Evolutionary conservation across 37 sponge, comb jelly and placozoan genomes (phyloP).

Genomic region (Amphimedon queenslandica): DNA sequence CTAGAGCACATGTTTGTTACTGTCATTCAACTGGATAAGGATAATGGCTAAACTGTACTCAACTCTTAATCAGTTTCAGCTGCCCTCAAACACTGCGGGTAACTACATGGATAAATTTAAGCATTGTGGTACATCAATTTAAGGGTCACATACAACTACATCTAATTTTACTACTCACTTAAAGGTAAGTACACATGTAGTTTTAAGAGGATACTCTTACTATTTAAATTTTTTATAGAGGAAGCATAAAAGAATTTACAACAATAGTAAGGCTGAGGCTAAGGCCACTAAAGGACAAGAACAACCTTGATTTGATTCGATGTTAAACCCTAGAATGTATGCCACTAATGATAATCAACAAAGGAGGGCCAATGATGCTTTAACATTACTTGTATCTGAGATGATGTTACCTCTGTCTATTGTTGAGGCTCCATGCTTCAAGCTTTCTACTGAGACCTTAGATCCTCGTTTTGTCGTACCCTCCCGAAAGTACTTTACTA

Average conservation of each 20-base stretch:
- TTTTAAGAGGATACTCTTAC: constrained; percentile 5
- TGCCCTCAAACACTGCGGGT: neutral
- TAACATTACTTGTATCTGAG: too few relatives aligned
- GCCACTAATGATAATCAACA: too few relatives aligned
- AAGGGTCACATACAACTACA: neutral
- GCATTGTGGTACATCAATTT: neutral
- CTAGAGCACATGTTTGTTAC: too few relatives aligned
- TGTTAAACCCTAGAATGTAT: too few relatives aligned
- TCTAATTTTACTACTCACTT: neutral
- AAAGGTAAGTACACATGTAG: constrained; percentile 2
- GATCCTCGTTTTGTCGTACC: neutral
- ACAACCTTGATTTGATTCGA: too few relatives aligned
- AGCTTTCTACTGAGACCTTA: neutral
- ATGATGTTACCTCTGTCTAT: neutral
- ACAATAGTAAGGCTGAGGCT: too few relatives aligned
- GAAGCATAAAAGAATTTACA: neutral
- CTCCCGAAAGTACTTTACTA: neutral
- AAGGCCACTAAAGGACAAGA: too few relatives aligned
- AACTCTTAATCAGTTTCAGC: neutral
- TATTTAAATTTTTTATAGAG: neutral
- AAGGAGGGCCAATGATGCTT: too few relatives aligned
- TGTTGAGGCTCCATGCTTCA: too few relatives aligned
- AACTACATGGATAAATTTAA: neutral
- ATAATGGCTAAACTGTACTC: too few relatives aligned
- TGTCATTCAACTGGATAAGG: too few relatives aligned